A percentile compares a stretch with the other conserved stretches of the same genome.
Evolutionary conservation across 2,888 invertebrate genomes (phyloP).

Genomic region (Julus scandinavius): DNA sequence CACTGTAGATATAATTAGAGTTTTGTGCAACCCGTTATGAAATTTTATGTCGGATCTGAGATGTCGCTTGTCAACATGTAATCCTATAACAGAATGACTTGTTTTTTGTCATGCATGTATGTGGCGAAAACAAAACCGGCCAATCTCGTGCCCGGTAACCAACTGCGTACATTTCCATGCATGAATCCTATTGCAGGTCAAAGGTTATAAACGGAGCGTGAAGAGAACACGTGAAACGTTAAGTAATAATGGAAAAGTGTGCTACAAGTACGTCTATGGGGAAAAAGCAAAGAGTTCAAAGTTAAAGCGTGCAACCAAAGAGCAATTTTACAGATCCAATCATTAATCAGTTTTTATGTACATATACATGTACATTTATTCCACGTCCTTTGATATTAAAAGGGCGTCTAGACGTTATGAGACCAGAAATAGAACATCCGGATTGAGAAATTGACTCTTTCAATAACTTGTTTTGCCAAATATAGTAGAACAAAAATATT

Average conservation of each 20-base stretch:
- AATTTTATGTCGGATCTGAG: too few relatives aligned
- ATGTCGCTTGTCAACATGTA: too few relatives aligned
- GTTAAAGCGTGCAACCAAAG: constrained; percentile 33
- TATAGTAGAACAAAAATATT: too few relatives aligned
- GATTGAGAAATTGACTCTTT: not conserved
- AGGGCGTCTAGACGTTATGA: not conserved
- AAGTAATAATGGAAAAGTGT: not conserved
- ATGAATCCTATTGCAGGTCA: not conserved
- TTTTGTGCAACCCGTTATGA: too few relatives aligned
- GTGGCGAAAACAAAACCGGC: not conserved
- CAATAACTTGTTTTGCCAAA: too few relatives aligned
- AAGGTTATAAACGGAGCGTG: not conserved
- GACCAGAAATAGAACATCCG: not conserved
- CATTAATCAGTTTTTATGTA: not conserved
- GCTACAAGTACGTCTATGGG: not conserved
- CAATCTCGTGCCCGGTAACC: not conserved
- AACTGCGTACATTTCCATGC: constrained; percentile 19
- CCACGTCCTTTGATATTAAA: not conserved
- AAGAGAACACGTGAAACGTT: constrained; percentile 2
- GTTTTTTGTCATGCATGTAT: too few relatives aligned
- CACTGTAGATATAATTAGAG: too few relatives aligned
- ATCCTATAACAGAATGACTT: too few relatives aligned
- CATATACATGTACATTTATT: not conserved
- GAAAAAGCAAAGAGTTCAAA: not conserved
- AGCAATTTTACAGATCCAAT: not conserved